Conservation (phyloP, 2,797 vertebrate species). For the Chelonia mydas region DNA sequence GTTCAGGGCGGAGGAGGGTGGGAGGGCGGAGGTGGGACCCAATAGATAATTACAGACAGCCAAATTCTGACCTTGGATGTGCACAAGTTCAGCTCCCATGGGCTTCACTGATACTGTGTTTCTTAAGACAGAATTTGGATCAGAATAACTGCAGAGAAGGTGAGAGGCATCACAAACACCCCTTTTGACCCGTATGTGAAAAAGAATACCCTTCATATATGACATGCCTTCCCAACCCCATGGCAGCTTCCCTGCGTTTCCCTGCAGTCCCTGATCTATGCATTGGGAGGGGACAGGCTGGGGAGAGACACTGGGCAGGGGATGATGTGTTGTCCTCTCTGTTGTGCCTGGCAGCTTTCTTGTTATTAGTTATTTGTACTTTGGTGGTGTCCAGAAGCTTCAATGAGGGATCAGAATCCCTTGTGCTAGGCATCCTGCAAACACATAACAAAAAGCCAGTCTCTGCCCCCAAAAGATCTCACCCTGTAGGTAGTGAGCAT, state of each 20-base stretch:
- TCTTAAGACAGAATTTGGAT: background rate
- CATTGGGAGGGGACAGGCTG: background rate
- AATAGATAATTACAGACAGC: background rate
- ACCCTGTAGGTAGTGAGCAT: fast-evolving
- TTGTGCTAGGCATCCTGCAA: too few relatives aligned
- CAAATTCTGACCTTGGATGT: background rate
- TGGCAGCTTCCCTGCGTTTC: too few relatives aligned
- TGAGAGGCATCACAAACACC: background rate
- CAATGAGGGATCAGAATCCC: too few relatives aligned
- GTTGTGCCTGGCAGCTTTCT: too few relatives aligned
- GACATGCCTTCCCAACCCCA: too few relatives aligned
- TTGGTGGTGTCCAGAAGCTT: too few relatives aligned
- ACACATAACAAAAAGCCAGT: too few relatives aligned
- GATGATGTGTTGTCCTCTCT: too few relatives aligned
- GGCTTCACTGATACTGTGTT: too few relatives aligned
- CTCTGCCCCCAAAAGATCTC: too few relatives aligned
- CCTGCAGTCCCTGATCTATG: background rate
- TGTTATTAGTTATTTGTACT: too few relatives aligned
- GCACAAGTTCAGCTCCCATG: background rate
- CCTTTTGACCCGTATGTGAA: background rate
- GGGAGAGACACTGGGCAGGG: background rate
- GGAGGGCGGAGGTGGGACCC: background rate
- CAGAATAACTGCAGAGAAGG: background rate
- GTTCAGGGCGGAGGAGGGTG: fast-evolving
- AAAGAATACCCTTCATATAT: too few relatives aligned